phyloP scores from a whole-genome alignment of 1,140 invertebrate species.

The Tetragnatha versicolor region DNA sequence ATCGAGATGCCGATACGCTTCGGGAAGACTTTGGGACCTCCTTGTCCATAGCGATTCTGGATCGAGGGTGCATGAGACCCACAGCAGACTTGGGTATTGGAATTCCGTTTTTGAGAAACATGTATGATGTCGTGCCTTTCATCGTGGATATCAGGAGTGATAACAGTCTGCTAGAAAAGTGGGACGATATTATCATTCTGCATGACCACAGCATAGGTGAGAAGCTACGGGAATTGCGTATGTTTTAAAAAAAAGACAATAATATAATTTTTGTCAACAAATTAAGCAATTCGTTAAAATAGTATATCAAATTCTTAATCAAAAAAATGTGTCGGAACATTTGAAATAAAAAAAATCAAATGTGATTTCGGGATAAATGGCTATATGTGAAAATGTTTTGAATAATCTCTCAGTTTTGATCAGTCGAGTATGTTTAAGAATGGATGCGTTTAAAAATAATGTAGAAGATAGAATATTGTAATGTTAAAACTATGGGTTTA shows the following conservation, averaged over 20 bases:
- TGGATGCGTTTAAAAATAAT: too few species aligned
- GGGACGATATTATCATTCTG: conserved; percentile 56
- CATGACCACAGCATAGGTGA: conserved; percentile 54
- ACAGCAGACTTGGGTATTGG: conserved; percentile 43
- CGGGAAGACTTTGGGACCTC: conserved; percentile 20
- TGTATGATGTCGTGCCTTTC: conserved; percentile 49
- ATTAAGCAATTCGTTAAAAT: too few species aligned
- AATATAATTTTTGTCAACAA: too few species aligned
- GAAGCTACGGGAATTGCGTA: neutral
- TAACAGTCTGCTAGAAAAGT: conserved; percentile 51
- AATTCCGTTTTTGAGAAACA: conserved; percentile 42
- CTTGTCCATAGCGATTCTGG: conserved; percentile 36
- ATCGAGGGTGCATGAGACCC: conserved; percentile 48
- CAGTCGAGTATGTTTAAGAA: too few species aligned
- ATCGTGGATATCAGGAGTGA: conserved; percentile 52
- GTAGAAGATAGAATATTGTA: too few species aligned
- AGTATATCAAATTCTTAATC: too few species aligned
- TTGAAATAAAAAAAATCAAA: too few species aligned
- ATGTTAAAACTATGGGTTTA: too few species aligned
- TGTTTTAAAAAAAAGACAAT: neutral
- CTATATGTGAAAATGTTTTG: too few species aligned
- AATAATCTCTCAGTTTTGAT: too few species aligned
- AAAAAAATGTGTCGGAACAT: too few species aligned
- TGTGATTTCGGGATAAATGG: too few species aligned
- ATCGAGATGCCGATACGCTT: neutral